phyloP scores from a whole-genome alignment of 1,140 invertebrate species.

The Brachionus plicatilis region DNA sequence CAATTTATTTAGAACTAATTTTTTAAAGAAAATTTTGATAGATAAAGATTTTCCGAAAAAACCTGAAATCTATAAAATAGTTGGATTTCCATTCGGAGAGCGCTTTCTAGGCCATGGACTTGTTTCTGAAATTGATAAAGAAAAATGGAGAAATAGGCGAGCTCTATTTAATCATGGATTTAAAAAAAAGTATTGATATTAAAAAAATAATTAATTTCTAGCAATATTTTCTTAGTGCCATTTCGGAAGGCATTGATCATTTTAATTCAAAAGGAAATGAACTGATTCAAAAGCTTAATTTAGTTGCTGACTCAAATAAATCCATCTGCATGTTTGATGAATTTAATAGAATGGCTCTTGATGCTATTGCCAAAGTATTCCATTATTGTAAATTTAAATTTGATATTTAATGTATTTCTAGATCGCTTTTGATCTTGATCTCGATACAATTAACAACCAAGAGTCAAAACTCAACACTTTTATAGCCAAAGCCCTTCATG shows the following conservation, averaged over 20 bases:
- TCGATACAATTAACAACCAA: neutral
- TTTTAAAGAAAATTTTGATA: neutral
- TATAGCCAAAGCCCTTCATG: neutral
- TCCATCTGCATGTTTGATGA: neutral
- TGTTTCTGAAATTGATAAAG: neutral
- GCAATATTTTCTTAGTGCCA: neutral
- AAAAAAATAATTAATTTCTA: neutral
- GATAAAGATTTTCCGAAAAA: constrained; percentile 7
- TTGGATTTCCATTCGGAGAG: constrained; percentile 1
- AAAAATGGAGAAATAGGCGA: constrained; percentile 15
- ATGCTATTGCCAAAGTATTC: neutral
- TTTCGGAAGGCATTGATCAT: neutral
- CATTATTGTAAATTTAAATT: neutral
- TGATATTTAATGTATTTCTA: neutral
- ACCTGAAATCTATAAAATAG: neutral
- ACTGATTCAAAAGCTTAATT: neutral
- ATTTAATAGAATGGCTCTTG: constrained; percentile 7
- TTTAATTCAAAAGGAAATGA: constrained; percentile 10
- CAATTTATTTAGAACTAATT: neutral
- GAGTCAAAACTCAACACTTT: neutral
- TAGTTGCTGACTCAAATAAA: neutral
- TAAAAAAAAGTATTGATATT: neutral
- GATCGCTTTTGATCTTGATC: constrained; percentile 7
- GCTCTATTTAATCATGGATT: constrained; percentile 8
- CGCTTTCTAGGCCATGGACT: neutral